Evolutionary conservation across 2,797 vertebrate genomes (phyloP).

Genomic region (Phyllotis vaccarum): DNA sequence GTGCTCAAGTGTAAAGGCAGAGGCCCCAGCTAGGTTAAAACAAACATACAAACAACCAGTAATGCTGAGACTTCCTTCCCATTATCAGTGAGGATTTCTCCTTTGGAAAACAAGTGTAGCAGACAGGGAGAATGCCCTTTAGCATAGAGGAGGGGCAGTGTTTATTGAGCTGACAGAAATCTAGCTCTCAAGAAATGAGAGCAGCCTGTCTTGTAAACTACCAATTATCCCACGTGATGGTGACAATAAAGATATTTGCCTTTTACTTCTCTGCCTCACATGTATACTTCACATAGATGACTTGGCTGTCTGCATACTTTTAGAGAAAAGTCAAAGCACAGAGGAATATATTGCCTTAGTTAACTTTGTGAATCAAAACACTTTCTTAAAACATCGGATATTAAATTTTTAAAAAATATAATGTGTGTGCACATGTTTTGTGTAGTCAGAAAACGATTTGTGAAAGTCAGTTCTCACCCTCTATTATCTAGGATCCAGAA

Average conservation of each 20-base stretch:
- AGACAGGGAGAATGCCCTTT: background rate
- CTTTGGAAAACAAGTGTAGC: background rate
- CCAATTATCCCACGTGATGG: background rate
- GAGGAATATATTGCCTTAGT: background rate
- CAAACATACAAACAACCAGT: too few species aligned
- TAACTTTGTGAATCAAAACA: constrained; percentile 34
- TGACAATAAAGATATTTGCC: background rate
- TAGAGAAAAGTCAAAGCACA: constrained; percentile 22
- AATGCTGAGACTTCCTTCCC: background rate
- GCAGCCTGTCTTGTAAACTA: background rate
- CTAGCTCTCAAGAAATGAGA: constrained; percentile 15
- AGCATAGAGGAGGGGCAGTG: background rate
- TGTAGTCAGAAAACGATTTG: background rate
- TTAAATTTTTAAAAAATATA: background rate
- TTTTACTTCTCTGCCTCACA: background rate
- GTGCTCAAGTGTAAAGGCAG: background rate
- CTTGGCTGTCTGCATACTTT: constrained; percentile 29
- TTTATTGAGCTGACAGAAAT: background rate
- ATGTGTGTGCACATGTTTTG: background rate
- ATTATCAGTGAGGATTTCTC: constrained; percentile 25
- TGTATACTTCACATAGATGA: background rate
- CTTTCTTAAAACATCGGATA: constrained; percentile 14
- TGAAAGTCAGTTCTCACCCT: background rate
- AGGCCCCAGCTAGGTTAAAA: background rate
- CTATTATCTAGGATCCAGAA: background rate